These are phyloP conservation scores for Melozone crissalis DNA, from an alignment of 2,113 vertebrate genomes.

Conservation along the genomic window DNA sequence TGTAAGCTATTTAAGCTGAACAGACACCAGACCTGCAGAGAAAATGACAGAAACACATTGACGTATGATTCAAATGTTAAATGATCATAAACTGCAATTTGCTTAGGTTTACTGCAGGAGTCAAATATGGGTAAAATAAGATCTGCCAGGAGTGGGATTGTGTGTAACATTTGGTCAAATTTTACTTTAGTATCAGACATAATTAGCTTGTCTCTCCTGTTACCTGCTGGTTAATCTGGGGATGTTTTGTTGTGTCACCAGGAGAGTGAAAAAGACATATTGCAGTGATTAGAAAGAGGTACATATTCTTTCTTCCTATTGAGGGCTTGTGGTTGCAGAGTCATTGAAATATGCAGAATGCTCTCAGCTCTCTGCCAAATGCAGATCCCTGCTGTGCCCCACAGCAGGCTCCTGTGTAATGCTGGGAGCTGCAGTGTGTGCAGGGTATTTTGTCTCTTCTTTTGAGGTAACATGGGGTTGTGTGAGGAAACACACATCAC, in stretches of 20 bases:
- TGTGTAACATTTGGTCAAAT: neutral
- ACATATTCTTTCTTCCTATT: neutral
- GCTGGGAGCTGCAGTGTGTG: neutral
- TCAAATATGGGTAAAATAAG: neutral
- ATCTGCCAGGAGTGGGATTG: neutral
- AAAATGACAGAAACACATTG: neutral
- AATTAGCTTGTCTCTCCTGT: neutral
- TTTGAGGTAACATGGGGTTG: neutral
- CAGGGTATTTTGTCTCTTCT: neutral
- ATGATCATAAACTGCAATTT: neutral
- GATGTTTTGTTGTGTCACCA: neutral
- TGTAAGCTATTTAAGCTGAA: neutral
- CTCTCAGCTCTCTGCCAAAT: neutral
- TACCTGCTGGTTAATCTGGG: neutral
- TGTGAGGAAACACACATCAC: neutral
- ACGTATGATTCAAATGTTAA: neutral
- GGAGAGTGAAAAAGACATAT: neutral
- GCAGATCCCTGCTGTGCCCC: neutral
- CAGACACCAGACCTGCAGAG: neutral
- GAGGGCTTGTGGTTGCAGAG: neutral
- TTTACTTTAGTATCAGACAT: neutral
- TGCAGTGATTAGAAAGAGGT: conserved; percentile 23
- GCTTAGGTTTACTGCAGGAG: neutral
- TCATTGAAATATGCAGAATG: conserved; percentile 4
- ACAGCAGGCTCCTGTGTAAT: neutral